Conservation (phyloP, 1,140 invertebrate genomes). For the Anastrepha obliqua region DNA sequence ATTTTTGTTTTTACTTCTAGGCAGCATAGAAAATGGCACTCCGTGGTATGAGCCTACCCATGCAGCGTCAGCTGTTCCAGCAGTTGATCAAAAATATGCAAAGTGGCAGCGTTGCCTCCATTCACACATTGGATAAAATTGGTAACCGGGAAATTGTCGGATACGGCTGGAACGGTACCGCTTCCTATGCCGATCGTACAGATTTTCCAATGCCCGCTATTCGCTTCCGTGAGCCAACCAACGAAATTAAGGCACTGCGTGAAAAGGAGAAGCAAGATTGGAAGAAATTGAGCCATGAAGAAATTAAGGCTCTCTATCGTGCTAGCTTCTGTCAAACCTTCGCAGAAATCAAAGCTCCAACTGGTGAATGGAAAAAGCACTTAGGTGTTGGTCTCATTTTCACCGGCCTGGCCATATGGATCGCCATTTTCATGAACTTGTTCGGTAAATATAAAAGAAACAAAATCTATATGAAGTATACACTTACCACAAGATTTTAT, state of each 20-base stretch:
- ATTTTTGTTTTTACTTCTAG: background rate
- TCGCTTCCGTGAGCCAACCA: constrained; percentile 83
- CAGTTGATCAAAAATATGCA: constrained; percentile 64
- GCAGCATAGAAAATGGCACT: constrained; percentile 66
- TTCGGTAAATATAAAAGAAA: constrained; percentile 79
- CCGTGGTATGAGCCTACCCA: constrained; percentile 66
- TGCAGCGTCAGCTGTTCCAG: constrained; percentile 66
- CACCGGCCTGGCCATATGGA: constrained; percentile 80
- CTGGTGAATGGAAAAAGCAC: constrained; percentile 91
- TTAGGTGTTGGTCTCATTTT: constrained; percentile 79
- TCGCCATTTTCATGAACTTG: constrained; percentile 81
- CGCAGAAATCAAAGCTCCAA: constrained; percentile 90
- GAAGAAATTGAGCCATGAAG: constrained; percentile 90
- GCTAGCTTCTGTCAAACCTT: constrained; percentile 95
- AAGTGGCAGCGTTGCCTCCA: constrained; percentile 65
- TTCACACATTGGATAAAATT: constrained; percentile 75
- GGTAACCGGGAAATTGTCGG: constrained; percentile 96
- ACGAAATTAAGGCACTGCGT: constrained; percentile 81
- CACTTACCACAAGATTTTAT: background rate
- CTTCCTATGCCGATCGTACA: constrained; percentile 85
- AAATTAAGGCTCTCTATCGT: constrained; percentile 95
- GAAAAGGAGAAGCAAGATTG: constrained; percentile 97
- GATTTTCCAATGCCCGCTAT: constrained; percentile 94
- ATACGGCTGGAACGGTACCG: constrained; percentile 87
- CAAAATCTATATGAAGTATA: background rate